phyloP scores from a whole-genome alignment of 2,888 invertebrate species.

The Metopia argyrocephala region DNA sequence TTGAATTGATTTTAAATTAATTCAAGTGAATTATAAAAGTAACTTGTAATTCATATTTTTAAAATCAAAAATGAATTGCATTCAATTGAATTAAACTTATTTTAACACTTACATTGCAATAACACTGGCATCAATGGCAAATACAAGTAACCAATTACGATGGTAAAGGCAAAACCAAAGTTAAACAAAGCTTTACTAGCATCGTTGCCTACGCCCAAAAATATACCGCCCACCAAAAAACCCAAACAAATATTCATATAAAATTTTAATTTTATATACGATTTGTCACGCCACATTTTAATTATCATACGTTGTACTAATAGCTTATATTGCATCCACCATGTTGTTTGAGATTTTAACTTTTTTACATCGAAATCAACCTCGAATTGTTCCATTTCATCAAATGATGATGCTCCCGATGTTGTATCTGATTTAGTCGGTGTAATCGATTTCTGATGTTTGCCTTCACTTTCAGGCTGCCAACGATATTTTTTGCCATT shows the following conservation, averaged over 20 bases:
- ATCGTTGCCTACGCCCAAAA: constrained; percentile 86
- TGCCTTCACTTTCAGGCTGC: constrained; percentile 71
- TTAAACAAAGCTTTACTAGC: constrained; percentile 90
- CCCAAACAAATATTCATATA: constrained; percentile 85
- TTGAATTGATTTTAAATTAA: no score
- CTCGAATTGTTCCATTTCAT: constrained; percentile 74
- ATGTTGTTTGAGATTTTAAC: constrained; percentile 81
- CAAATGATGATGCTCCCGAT: constrained; percentile 71
- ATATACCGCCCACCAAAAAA: constrained; percentile 84
- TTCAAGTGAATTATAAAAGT: no score
- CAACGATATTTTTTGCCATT: constrained; percentile 83
- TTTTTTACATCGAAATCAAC: constrained; percentile 79
- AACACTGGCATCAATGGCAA: constrained; percentile 90
- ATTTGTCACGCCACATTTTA: constrained; percentile 88
- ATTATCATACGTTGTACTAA: constrained; percentile 85
- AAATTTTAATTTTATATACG: constrained; percentile 85
- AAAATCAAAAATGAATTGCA: no score
- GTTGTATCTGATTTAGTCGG: constrained; percentile 74
- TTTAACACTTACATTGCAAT: constrained; percentile 84
- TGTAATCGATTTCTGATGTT: constrained; percentile 60
- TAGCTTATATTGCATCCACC: constrained; percentile 84
- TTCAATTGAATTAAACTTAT: no score
- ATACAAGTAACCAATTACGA: constrained; percentile 88
- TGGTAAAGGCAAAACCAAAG: constrained; percentile 90
- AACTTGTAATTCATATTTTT: no score